Percentiles rank a stretch among this genome's conserved stretches.
These are phyloP conservation scores for Lydus trimaculatus DNA, from an alignment of 2,888 invertebrate species.

Conservation along the genomic window DNA sequence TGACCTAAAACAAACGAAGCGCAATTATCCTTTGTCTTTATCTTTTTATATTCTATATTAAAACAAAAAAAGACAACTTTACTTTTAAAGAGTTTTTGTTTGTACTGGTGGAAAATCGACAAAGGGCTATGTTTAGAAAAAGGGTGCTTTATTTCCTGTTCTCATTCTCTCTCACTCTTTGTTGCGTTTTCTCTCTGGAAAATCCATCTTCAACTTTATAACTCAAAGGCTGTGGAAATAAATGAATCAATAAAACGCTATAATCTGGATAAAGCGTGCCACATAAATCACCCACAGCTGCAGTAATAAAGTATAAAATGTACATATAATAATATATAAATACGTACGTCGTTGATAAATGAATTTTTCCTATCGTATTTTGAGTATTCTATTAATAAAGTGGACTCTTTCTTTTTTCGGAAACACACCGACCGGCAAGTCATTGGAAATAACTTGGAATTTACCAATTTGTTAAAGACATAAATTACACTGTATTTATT, in stretches of 20 bases:
- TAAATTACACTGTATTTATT: constrained; percentile 44
- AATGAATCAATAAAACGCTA: constrained; percentile 15
- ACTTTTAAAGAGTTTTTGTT: neutral
- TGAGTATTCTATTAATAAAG: constrained; percentile 8
- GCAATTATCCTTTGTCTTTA: neutral
- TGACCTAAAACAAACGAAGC: neutral
- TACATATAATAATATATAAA: constrained; percentile 12
- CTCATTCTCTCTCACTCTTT: neutral
- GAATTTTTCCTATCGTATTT: constrained; percentile 7
- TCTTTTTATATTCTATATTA: neutral
- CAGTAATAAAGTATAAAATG: constrained; percentile 15
- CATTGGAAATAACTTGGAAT: constrained; percentile 40
- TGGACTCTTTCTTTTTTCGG: constrained; percentile 8
- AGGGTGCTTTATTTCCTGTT: constrained; percentile 1
- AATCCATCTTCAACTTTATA: constrained; percentile 15
- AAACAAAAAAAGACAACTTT: neutral
- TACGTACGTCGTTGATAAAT: constrained; percentile 10
- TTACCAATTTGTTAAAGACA: constrained; percentile 44
- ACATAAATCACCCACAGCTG: constrained; percentile 16
- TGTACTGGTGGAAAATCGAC: neutral
- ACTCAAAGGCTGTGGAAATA: constrained; percentile 13
- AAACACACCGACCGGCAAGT: constrained; percentile 12
- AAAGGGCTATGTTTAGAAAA: neutral
- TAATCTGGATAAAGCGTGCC: constrained; percentile 14
- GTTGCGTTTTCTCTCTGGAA: neutral